These are phyloP conservation scores for Sphenodon punctatus DNA, from an alignment of 2,797 vertebrate genomes.

Conservation along the genomic window DNA sequence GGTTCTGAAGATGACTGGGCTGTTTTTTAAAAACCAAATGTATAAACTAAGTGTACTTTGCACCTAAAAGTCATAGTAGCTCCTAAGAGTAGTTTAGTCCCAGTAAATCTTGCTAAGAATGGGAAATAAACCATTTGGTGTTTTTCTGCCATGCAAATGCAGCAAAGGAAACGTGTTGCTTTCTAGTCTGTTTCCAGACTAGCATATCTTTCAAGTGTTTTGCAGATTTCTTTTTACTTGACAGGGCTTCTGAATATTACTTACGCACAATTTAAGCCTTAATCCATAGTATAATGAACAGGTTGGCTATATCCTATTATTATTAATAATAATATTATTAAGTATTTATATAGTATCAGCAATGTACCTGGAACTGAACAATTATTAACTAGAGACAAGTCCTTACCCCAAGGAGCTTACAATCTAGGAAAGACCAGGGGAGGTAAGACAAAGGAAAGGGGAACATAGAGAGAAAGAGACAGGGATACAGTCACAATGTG, in stretches of 20 bases:
- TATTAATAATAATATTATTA: too few relatives aligned
- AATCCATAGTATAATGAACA: too few relatives aligned
- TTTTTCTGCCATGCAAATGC: not conserved
- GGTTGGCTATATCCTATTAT: too few relatives aligned
- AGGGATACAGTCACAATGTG: too few relatives aligned
- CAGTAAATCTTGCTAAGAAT: not conserved
- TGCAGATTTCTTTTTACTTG: not conserved
- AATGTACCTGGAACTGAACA: too few relatives aligned
- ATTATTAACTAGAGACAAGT: too few relatives aligned
- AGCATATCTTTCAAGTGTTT: not conserved
- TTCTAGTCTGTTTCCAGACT: not conserved
- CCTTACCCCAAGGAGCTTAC: too few relatives aligned
- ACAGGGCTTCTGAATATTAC: not conserved
- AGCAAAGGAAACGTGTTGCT: accelerated
- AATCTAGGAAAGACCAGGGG: too few relatives aligned
- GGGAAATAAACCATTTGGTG: not conserved
- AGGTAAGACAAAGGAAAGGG: too few relatives aligned
- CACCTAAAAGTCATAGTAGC: not conserved
- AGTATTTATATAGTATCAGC: too few relatives aligned
- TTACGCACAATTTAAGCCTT: not conserved
- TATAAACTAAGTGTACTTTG: not conserved
- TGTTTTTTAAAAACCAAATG: not conserved
- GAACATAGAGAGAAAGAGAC: too few relatives aligned
- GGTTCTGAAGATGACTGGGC: not conserved
- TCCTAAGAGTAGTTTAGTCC: not conserved